These are phyloP conservation scores for Apamea crenata DNA, from an alignment of 2,888 invertebrate genomes.

Conservation along the genomic window DNA sequence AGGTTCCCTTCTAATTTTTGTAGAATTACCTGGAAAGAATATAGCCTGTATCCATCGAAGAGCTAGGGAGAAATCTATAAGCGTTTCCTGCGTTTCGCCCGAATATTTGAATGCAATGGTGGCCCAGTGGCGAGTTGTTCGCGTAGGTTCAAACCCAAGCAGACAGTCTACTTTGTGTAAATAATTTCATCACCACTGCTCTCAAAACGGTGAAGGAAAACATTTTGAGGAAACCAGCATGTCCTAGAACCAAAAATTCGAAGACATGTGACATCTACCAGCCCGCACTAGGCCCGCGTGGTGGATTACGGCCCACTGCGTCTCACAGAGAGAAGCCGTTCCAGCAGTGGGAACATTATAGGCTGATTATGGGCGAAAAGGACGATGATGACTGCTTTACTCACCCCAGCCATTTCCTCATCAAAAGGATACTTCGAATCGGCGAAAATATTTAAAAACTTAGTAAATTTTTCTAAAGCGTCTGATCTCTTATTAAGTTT, in stretches of 20 bases:
- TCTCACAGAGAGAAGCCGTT: too few relatives aligned
- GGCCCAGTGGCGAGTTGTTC: too few relatives aligned
- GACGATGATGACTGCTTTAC: conserved; percentile 2
- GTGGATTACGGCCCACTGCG: too few relatives aligned
- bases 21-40: conserved; percentile 71
- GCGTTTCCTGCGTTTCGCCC: background rate
- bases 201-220: too few relatives aligned
- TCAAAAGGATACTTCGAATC: conserved; percentile 70
- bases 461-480: conserved; percentile 71
- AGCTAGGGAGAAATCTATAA: background rate
- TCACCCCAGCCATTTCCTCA: conserved; percentile 75
- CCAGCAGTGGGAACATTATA: too few relatives aligned
- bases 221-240: too few relatives aligned
- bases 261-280: too few relatives aligned
- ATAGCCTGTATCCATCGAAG: background rate
- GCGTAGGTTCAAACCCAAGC: too few relatives aligned
- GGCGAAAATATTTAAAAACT: conserved; percentile 73
- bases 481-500: conserved; percentile 56
- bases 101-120: background rate
- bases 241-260: too few relatives aligned
- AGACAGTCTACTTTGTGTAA: too few relatives aligned
- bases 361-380: background rate
- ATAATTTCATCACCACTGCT: too few relatives aligned
- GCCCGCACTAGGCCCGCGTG: too few relatives aligned
- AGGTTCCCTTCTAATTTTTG: conserved; percentile 70